Evolutionary conservation across 2,113 vertebrate genomes (phyloP).

Genomic region (Picathartes gymnocephalus): DNA sequence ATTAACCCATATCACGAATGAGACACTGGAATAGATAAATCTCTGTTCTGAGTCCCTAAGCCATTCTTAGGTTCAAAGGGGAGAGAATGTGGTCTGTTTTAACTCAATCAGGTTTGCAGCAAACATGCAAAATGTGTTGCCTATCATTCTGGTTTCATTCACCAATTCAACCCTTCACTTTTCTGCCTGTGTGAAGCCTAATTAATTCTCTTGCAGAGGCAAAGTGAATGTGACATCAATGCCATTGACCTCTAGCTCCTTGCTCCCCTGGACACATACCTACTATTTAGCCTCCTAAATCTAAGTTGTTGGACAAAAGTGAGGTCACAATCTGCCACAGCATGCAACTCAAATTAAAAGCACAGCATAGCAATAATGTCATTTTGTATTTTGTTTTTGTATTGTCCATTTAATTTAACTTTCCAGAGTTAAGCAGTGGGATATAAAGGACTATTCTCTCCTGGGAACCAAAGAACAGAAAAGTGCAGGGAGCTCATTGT

Average conservation of each 20-base stretch:
- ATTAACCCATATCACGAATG: neutral
- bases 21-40: neutral
- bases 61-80: neutral
- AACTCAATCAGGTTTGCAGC: neutral
- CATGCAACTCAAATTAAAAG: neutral
- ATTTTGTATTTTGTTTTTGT: neutral
- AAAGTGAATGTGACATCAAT: neutral
- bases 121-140: neutral
- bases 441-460: neutral
- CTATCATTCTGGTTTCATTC: neutral
- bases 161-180: neutral
- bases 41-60: neutral
- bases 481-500: neutral
- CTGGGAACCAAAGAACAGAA: neutral
- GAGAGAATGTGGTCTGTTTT: neutral
- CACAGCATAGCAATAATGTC: neutral
- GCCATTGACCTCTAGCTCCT: neutral
- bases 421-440: neutral
- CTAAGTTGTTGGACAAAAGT: neutral
- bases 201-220: neutral
- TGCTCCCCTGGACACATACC: neutral
- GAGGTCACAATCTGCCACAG: neutral
- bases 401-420: neutral
- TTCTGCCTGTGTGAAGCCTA: neutral
- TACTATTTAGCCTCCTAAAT: neutral